Evolutionary conservation across 2,113 vertebrate genomes (phyloP).

Genomic region (Hydrochoerus hydrochaeris): DNA sequence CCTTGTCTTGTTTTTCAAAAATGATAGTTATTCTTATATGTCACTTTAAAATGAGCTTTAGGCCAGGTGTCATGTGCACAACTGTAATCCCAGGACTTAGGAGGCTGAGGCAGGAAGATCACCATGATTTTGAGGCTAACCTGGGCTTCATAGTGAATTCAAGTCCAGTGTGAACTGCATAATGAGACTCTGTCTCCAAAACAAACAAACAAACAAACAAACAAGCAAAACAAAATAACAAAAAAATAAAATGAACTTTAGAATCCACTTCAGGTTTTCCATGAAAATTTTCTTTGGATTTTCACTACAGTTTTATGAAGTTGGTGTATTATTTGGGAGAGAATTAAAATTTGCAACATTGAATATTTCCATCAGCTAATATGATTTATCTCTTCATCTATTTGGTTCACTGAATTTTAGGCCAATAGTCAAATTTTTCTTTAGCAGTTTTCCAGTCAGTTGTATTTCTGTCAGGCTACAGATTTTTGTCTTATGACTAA

Average conservation of each 20-base stretch:
- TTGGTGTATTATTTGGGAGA: background rate
- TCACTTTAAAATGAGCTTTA: background rate
- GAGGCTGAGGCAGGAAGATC: too few relatives aligned
- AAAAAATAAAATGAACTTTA: background rate
- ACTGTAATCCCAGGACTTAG: too few relatives aligned
- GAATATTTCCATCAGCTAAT: background rate
- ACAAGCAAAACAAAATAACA: too few relatives aligned
- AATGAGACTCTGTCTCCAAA: too few relatives aligned
- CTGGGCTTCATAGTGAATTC: too few relatives aligned
- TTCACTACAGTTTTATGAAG: background rate
- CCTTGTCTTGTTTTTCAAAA: background rate
- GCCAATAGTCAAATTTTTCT: background rate
- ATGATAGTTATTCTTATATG: background rate
- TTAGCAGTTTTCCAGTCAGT: background rate
- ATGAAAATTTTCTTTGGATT: background rate
- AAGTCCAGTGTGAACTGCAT: too few relatives aligned
- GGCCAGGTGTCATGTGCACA: too few relatives aligned
- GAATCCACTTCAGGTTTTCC: background rate
- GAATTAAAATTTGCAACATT: background rate
- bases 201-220: too few relatives aligned
- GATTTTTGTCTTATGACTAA: background rate
- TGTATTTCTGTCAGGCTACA: background rate
- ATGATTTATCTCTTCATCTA: background rate
- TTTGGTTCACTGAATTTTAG: background rate
- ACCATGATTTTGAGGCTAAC: too few relatives aligned